phyloP scores from a whole-genome alignment of 2,113 vertebrate species.

The Hyperoodon ampullatus region DNA sequence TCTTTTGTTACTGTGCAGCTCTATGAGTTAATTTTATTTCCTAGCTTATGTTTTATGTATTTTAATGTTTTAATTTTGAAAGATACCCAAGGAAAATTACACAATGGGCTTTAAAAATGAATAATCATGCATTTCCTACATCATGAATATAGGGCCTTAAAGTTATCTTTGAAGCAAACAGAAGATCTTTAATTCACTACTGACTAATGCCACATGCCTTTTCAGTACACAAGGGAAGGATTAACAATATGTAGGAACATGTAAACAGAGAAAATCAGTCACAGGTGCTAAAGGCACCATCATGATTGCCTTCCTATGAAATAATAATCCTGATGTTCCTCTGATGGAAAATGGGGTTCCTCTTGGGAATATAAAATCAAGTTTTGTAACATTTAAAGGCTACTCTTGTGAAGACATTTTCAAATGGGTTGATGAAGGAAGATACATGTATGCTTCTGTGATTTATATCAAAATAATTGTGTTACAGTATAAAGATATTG shows the following conservation, averaged over 20 bases:
- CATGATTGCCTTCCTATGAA: slow-evolving; percentile 13
- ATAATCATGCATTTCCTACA: neutral
- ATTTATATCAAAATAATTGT: neutral
- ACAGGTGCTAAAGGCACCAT: neutral
- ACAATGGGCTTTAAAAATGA: slow-evolving; percentile 21
- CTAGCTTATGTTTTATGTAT: neutral
- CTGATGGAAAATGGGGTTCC: neutral
- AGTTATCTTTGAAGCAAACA: slow-evolving; percentile 44
- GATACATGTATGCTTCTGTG: neutral
- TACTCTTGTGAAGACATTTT: slow-evolving; percentile 33
- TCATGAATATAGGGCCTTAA: neutral
- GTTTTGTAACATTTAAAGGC: neutral
- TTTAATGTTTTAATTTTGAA: slow-evolving; percentile 20
- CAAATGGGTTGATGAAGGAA: neutral
- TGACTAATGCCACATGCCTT: slow-evolving; percentile 54
- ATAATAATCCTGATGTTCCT: neutral
- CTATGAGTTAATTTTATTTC: neutral
- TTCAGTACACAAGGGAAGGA: slow-evolving; percentile 9
- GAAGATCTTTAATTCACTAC: slow-evolving; percentile 23
- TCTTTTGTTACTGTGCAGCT: neutral
- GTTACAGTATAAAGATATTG: neutral
- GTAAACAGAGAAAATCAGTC: slow-evolving; percentile 22
- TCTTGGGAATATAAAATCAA: neutral
- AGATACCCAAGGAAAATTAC: neutral
- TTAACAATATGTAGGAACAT: neutral